phyloP scores from a whole-genome alignment of 2,113 vertebrate genomes.

The Axis porcinus region DNA sequence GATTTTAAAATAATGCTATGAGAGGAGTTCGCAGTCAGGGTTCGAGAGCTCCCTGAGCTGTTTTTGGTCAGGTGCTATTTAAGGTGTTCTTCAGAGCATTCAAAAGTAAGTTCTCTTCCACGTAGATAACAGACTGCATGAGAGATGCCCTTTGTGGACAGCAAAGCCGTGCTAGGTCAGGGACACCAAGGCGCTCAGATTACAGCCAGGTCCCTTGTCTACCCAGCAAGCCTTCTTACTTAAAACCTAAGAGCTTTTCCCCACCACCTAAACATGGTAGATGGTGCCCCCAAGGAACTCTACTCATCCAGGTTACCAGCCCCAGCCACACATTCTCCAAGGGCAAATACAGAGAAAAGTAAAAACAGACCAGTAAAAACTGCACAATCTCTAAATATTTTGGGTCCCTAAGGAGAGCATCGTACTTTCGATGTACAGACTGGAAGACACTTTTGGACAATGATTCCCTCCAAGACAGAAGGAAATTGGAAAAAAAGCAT shows the following conservation, averaged over 20 bases:
- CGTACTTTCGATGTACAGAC: neutral
- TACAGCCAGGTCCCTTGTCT: neutral
- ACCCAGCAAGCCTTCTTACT: neutral
- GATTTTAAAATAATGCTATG: neutral
- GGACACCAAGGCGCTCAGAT: neutral
- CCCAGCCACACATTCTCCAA: neutral
- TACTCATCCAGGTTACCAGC: neutral
- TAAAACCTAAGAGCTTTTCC: neutral
- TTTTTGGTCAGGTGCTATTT: neutral
- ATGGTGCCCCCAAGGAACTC: neutral
- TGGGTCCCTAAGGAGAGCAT: neutral
- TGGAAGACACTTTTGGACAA: neutral
- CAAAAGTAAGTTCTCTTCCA: neutral
- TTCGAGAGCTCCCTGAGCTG: neutral
- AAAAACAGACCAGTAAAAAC: neutral
- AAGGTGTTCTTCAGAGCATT: neutral
- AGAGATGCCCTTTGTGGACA: neutral
- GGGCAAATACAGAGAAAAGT: neutral
- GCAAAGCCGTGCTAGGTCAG: neutral
- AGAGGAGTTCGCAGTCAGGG: neutral
- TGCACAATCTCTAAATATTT: too few relatives aligned
- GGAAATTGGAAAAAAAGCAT: neutral
- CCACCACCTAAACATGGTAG: neutral
- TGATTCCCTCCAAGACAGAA: neutral
- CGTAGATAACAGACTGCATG: neutral